Conservation (phyloP, 2,888 invertebrate genomes). For the Galerucella calmariensis region DNA sequence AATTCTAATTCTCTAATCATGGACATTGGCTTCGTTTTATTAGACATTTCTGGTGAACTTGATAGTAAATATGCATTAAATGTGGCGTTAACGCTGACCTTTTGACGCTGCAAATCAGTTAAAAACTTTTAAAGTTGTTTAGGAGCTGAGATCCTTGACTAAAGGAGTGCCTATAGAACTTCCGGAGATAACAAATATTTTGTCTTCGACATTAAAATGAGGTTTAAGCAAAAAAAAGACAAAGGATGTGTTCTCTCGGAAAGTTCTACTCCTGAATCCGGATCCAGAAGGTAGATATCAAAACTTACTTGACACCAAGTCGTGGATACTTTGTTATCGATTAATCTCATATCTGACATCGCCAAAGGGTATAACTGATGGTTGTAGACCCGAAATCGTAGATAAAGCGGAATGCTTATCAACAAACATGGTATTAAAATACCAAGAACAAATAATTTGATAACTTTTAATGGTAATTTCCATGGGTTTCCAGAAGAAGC, state of each 20-base stretch:
- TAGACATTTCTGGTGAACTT: conserved; percentile 70
- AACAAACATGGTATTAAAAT: conserved; percentile 75
- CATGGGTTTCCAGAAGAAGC: conserved; percentile 46
- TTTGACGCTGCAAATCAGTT: conserved; percentile 70
- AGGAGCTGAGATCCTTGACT: too few species aligned
- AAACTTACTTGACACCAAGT: conserved; percentile 81
- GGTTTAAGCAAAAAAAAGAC: too few species aligned
- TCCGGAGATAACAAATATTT: too few species aligned
- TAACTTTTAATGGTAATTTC: conserved; percentile 70
- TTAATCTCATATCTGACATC: conserved; percentile 79
- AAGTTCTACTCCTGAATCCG: too few species aligned
- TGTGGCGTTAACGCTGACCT: conserved; percentile 76
- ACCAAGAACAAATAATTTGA: conserved; percentile 73
- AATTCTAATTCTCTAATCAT: conserved; percentile 77
- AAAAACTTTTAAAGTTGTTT: not conserved
- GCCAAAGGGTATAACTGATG: conserved; percentile 79
- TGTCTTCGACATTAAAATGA: too few species aligned
- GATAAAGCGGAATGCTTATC: conserved; percentile 75
- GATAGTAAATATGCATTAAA: conserved; percentile 81
- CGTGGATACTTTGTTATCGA: conserved; percentile 79
- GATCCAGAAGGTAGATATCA: not conserved
- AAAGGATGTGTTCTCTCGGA: too few species aligned
- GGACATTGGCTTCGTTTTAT: conserved; percentile 71
- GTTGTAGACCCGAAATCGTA: conserved; percentile 77
- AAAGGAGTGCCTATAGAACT: too few species aligned